Base-by-base conservation (phyloP, 1,140 invertebrate genomes). In the Laupala kohalensis region DNA sequence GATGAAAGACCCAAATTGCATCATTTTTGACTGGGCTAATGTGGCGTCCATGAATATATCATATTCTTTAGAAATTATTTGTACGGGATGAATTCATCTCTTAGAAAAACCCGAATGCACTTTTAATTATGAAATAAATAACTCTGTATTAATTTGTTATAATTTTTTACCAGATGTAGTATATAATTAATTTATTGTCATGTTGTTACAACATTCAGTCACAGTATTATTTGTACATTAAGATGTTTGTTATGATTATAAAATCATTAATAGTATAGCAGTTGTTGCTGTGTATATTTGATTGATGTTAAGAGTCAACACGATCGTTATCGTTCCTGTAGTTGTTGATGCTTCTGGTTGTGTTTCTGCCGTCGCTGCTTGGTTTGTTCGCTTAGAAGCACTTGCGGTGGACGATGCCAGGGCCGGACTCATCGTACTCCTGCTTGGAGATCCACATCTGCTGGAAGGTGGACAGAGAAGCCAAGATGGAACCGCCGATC, bases 381-480 rank as follows among this genome's bases (percentile, higher is more conserved):
- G 37, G 37, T 53, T 9, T 53, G 9, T 9, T 19, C 4, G 37
- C 37, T 94, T 95, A 95, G 87, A 95, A 95, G 87, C 93, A 95
- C 85, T 95, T 95, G 84, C 93, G 88, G 87, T 95, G 92, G 80
- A 95, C 93, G 81, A 95, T 94, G 78, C 90, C 90, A 78, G 93
- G 92, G 78, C 93, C 93, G 80, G 91, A 94, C 82, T 95, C 93
- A 83, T 95, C 92, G 85, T 95, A 95, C 80, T 95, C 93, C 84
- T 94, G 90, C 84, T 95, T 94, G 81, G 87, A 89, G 84, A 90
- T 95, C 93, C 93, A 95, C 90, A 92, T 93, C 84, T 89, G 88
- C 79, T 91, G 90, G 88, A 91, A 91, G 78, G 90, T 91, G 78
- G 89, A 90, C 72, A 91, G 83, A 67, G 92, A 93, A 74, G 92